These are phyloP conservation scores for Lycaon pictus DNA, from an alignment of 2,113 vertebrate species.

Conservation along the genomic window DNA sequence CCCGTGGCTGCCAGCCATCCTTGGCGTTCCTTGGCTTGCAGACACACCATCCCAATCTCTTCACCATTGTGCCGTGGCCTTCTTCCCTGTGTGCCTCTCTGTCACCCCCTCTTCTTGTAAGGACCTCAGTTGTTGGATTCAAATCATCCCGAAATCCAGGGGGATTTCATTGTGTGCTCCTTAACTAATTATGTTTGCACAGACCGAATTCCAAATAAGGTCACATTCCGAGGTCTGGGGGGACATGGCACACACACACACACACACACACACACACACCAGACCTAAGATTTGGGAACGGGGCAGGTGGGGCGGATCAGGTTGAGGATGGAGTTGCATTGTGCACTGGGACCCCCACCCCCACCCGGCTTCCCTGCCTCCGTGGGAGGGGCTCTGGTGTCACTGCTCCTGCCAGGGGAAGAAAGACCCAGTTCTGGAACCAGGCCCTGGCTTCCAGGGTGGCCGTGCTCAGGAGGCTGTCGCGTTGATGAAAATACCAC, in stretches of 20 bases:
- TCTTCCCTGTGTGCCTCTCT: background rate
- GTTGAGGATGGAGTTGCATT: background rate
- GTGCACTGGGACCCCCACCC: rapidly evolving
- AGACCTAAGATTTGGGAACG: background rate
- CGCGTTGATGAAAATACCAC: background rate
- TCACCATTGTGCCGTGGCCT: rapidly evolving
- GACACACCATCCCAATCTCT: too few species aligned
- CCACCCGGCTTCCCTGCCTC: background rate
- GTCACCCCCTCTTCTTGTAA: background rate
- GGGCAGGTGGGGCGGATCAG: rapidly evolving
- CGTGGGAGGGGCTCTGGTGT: background rate
- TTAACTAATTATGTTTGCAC: background rate
- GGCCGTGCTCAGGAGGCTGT: background rate
- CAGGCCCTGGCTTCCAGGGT: background rate
- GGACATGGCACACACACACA: background rate
- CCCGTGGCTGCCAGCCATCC: background rate
- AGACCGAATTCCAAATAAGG: background rate
- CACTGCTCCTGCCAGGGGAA: background rate
- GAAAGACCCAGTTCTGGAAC: background rate
- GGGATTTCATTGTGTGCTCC: background rate
- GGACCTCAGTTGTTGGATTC: background rate
- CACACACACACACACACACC: too few species aligned
- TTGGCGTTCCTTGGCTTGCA: background rate
- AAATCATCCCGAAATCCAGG: background rate
- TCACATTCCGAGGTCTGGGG: background rate